Base-by-base conservation (phyloP, 1,140 invertebrate genomes). In the Philopotamus ludificatus region DNA sequence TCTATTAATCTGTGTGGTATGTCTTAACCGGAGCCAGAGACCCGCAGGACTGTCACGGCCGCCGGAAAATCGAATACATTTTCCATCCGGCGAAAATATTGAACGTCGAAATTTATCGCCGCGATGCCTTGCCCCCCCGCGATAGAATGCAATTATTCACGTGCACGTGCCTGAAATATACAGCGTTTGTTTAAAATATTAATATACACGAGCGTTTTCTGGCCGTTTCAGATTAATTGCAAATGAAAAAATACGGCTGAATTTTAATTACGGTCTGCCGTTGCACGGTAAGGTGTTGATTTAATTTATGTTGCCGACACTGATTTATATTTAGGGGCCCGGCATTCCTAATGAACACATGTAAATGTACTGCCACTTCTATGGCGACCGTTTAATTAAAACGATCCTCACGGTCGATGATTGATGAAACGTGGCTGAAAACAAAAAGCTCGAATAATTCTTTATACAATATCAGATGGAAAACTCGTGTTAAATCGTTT, bases 301-400 rank as follows among this genome's bases (percentile, higher is more conserved):
- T 59, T 59, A 51, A 59, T 65, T 65, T 65, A 65, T 65, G 21
- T 26, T 21, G n/a, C 16, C 21, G 18, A 34, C 54, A 15, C 63
- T 59, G 54, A 65, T 65, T 65, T 65, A 59, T 59, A 65, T 59
- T 59, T 59, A 60, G 53, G 62, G 62, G 7, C n/a, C 41, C 53
- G 7, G 44, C 62, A 64, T 63, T 63, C 61, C 50, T 25, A 28
- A 22, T 28, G 61, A 21, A 51, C 50, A 54, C 28, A 41, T 28
- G 28, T 57, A 41, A 23, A 53, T 10, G 53, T 25, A 25, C 21
- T 18, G 23, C 9, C 51, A 10, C 12, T 41, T 25, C 49, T 21
- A 10, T 21, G 47, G 41, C n/a, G 41, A 65, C 58, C 50, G 25
- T 60, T 65, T 65, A 65, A 60, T 65, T 65, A 58, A 65, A 65